Conservation (phyloP, 2,797 vertebrate genomes). For the Chiroxiphia lanceolata region DNA sequence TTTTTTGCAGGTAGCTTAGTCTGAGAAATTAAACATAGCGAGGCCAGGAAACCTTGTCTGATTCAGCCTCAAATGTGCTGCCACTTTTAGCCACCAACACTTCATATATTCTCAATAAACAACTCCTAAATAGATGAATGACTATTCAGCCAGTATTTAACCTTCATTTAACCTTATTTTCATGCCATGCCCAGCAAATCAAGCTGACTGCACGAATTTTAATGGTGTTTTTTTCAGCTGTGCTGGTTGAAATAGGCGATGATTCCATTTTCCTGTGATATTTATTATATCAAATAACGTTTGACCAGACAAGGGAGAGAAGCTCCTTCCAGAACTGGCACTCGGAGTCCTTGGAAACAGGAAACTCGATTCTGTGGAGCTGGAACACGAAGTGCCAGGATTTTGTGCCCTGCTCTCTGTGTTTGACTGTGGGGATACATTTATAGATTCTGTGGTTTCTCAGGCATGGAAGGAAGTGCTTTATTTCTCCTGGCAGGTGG, state of each 20-base stretch:
- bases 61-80: background rate
- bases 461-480: background rate
- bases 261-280: background rate
- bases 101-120: background rate
- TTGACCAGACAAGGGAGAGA: background rate
- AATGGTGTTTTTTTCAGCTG: background rate
- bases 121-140: background rate
- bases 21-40: background rate
- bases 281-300: background rate
- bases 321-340: background rate
- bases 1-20: background rate
- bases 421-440: background rate
- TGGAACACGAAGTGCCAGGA: background rate
- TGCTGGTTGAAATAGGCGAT: background rate
- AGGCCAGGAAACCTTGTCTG: background rate
- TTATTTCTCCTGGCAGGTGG: background rate
- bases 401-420: background rate
- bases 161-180: background rate
- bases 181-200: background rate
- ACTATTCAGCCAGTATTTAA: conserved; percentile 4
- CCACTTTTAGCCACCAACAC: background rate
- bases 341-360: background rate
- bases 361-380: background rate
- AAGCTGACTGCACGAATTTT: background rate
- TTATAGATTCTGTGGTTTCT: background rate